Evolutionary conservation across 2,888 invertebrate species (phyloP).

Genomic region (Ditula angustiorana): DNA sequence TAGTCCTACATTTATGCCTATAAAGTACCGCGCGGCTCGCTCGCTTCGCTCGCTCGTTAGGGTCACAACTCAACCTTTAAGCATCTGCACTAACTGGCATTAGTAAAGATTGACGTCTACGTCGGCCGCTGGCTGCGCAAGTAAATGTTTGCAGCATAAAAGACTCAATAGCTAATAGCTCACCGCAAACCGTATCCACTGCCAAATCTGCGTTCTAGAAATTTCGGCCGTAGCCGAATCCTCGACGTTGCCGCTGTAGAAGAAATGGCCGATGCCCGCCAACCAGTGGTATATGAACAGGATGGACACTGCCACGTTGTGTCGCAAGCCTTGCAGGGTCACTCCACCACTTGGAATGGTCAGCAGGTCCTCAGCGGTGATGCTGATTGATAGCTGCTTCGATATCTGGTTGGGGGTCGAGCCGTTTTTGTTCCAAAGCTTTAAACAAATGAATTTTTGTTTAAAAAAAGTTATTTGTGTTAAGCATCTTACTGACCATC

Average conservation of each 20-base stretch:
- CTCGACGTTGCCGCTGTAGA: conserved; percentile 87
- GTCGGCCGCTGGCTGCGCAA: no score
- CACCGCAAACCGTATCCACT: conserved; percentile 88
- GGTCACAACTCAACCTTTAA: no score
- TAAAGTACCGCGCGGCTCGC: no score
- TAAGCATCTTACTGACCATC: no score
- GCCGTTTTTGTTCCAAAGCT: conserved; percentile 82
- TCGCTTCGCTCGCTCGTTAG: no score
- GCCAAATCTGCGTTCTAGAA: conserved; percentile 90
- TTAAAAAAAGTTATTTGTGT: no score
- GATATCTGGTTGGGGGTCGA: conserved; percentile 82
- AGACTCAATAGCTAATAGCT: no score
- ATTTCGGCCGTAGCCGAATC: conserved; percentile 92
- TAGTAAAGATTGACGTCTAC: no score
- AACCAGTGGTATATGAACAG: conserved; percentile 90
- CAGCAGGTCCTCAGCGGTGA: conserved; percentile 81
- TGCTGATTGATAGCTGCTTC: conserved; percentile 62
- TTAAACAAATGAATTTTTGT: conserved; percentile 39
- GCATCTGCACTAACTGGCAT: no score
- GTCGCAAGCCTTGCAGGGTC: conserved; percentile 86
- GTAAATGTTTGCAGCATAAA: no score
- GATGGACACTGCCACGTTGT: conserved; percentile 88
- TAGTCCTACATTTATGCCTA: no score
- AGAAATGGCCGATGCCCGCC: conserved; percentile 88
- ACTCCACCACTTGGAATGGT: conserved; percentile 87